phyloP scores from a whole-genome alignment of 2,888 invertebrate genomes.

The Laspeyria flexula region DNA sequence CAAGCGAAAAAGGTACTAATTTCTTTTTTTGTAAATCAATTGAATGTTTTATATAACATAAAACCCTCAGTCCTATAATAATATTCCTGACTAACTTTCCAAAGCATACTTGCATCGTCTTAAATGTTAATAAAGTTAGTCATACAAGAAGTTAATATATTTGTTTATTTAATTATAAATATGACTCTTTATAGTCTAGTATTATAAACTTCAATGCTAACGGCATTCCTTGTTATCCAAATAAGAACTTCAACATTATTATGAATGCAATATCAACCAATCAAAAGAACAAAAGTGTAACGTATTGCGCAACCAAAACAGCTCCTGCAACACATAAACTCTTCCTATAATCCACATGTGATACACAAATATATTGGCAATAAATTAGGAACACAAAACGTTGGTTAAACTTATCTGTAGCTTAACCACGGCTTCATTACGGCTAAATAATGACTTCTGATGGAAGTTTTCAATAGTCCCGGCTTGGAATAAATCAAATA shows the following conservation, averaged over 20 bases:
- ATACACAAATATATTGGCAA: constrained; percentile 38
- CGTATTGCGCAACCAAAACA: constrained; percentile 33
- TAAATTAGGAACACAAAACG: constrained; percentile 49
- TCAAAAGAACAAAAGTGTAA: neutral
- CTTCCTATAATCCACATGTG: constrained; percentile 24
- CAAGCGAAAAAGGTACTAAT: constrained; percentile 5
- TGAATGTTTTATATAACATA: neutral
- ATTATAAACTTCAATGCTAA: no score
- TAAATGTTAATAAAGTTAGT: no score
- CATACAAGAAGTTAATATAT: no score
- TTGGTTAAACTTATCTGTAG: constrained; percentile 47
- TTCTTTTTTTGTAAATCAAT: neutral
- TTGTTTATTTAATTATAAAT: no score
- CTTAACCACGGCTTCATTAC: constrained; percentile 62
- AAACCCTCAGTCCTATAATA: no score
- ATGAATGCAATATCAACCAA: no score
- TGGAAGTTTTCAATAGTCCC: constrained; percentile 75
- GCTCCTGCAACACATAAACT: constrained; percentile 15
- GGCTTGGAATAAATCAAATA: constrained; percentile 81
- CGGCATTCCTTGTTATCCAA: no score
- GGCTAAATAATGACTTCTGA: constrained; percentile 66
- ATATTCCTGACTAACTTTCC: no score
- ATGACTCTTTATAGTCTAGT: no score
- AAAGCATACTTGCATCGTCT: no score
- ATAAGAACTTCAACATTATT: no score